Evolutionary conservation across 2,797 vertebrate genomes (phyloP).

Genomic region (Basileuterus tristriatus): DNA sequence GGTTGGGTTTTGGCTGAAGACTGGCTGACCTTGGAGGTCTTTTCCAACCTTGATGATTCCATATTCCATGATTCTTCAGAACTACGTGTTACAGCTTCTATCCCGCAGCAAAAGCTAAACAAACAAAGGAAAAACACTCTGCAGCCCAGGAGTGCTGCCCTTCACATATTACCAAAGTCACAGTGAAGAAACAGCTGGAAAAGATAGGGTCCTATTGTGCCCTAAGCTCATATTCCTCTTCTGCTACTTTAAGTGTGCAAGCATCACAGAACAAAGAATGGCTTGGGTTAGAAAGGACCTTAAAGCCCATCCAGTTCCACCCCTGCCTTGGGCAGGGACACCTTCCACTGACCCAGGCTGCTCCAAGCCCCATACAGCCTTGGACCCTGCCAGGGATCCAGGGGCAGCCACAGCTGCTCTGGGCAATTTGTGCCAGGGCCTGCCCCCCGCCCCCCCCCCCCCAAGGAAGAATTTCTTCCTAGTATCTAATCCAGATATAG

Average conservation of each 20-base stretch:
- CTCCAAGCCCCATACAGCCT: neutral
- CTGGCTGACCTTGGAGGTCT: neutral
- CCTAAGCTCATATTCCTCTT: neutral
- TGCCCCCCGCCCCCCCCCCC: fast-evolving
- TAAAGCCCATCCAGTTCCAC: neutral
- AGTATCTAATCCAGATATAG: neutral
- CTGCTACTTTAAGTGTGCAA: neutral
- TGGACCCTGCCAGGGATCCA: neutral
- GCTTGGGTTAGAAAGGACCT: neutral
- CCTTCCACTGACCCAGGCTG: neutral
- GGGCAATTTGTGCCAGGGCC: neutral
- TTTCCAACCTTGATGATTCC: neutral
- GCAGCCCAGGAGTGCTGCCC: neutral
- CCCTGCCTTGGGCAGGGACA: neutral
- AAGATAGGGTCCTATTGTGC: neutral
- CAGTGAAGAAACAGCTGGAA: neutral
- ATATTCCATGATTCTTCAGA: neutral
- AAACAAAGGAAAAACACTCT: neutral
- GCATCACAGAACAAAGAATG: neutral
- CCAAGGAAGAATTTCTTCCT: neutral
- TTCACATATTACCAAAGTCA: too few species aligned
- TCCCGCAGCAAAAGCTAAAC: neutral
- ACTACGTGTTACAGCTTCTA: neutral
- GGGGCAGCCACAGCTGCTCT: neutral
- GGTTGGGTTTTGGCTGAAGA: neutral